These are phyloP conservation scores for Enoplosus armatus DNA, from an alignment of 2,797 vertebrate genomes.

Conservation along the genomic window DNA sequence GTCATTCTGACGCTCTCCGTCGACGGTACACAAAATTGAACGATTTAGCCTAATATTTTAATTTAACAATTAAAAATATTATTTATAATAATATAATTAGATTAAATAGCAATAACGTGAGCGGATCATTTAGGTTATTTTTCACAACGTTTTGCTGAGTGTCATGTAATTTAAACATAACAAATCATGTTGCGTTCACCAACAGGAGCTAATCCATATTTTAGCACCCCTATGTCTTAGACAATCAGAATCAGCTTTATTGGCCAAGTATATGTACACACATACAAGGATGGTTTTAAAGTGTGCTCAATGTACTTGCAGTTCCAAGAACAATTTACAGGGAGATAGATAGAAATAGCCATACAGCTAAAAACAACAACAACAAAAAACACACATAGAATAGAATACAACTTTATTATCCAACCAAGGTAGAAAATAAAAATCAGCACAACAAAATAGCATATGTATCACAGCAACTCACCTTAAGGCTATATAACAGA, in stretches of 20 bases:
- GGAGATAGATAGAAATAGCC: background rate
- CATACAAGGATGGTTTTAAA: background rate
- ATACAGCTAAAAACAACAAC: background rate
- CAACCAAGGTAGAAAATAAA: background rate
- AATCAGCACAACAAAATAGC: background rate
- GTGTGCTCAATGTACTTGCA: background rate
- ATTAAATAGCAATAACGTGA: background rate
- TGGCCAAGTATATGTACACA: background rate
- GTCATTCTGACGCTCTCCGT: background rate
- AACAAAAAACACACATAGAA: background rate
- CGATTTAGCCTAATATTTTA: background rate
- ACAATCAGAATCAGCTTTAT: slow-evolving; percentile 3
- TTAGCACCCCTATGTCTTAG: background rate
- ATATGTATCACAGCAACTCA: background rate
- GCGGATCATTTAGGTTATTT: fast-evolving
- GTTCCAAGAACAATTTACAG: background rate
- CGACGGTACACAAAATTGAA: fast-evolving
- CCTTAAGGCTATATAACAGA: background rate
- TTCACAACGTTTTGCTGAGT: fast-evolving
- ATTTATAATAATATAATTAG: too few relatives aligned
- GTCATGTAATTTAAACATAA: background rate
- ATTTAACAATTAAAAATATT: background rate
- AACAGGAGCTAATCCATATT: background rate
- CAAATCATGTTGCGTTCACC: background rate
- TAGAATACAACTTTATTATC: background rate